Conservation (phyloP, 2,888 invertebrate species). For the Bellardia bayeri region DNA sequence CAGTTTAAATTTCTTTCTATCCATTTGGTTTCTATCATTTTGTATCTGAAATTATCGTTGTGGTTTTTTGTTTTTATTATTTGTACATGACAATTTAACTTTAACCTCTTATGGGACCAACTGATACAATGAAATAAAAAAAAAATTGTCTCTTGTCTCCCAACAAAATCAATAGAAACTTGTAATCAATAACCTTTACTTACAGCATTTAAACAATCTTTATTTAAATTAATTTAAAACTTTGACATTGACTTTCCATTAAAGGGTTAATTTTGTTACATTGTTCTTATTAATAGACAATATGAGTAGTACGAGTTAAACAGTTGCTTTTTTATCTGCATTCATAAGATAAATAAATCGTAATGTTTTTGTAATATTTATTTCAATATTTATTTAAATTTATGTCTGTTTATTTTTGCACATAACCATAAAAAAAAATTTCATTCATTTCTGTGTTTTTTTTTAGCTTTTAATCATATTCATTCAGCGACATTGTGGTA, state of each 20-base stretch:
- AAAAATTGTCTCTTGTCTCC: too few species aligned
- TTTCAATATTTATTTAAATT: constrained; percentile 41
- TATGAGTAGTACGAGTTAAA: not conserved
- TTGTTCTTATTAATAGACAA: constrained; percentile 19
- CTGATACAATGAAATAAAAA: too few species aligned
- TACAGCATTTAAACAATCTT: too few species aligned
- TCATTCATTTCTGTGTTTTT: not conserved
- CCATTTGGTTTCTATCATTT: constrained; percentile 46
- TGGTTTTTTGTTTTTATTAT: constrained; percentile 39
- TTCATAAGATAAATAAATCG: constrained; percentile 9
- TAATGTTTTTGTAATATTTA: constrained; percentile 29
- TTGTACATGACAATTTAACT: constrained; percentile 16
- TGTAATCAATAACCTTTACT: too few species aligned
- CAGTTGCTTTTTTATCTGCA: constrained; percentile 24
- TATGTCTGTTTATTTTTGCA: constrained; percentile 10
- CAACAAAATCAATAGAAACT: too few species aligned
- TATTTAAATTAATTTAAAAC: too few species aligned
- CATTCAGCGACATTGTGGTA: too few species aligned
- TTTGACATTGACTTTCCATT: not conserved
- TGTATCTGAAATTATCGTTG: constrained; percentile 35
- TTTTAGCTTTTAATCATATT: not conserved
- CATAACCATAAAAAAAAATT: not conserved
- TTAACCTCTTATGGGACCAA: not conserved
- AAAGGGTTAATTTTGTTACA: constrained; percentile 31
- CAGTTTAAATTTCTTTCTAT: constrained; percentile 50